phyloP scores from a whole-genome alignment of 64 coral and sea anemone species.

The Astreopora myriophthalma region DNA sequence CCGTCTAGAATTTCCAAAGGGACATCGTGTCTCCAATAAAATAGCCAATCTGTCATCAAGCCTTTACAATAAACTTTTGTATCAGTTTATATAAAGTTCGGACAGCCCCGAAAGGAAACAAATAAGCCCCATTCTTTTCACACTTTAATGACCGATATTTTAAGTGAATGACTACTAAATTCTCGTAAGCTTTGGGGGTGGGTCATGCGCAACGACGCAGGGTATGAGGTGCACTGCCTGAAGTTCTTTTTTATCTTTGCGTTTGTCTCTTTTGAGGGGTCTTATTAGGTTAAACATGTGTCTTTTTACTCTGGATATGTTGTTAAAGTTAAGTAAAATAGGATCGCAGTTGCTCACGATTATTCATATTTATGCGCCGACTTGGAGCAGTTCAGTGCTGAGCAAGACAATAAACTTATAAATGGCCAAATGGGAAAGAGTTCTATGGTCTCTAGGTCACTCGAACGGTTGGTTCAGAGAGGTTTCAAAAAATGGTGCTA shows the following conservation, averaged over 20 bases:
- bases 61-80: constrained; percentile 47
- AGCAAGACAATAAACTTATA: too few species aligned
- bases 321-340: too few species aligned
- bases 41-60: constrained; percentile 17
- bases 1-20: constrained; percentile 15
- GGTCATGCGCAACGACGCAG: not conserved
- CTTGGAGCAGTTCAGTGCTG: too few species aligned
- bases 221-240: not conserved
- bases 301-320: too few species aligned
- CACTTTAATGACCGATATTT: not conserved
- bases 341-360: too few species aligned
- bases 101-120: constrained; percentile 29
- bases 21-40: constrained; percentile 52
- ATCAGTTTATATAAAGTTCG: constrained; percentile 43
- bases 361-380: too few species aligned
- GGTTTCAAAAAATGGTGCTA: too few species aligned
- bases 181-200: not conserved
- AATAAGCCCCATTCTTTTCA: not conserved
- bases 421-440: too few species aligned
- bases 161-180: not conserved
- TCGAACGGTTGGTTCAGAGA: too few species aligned
- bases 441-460: too few species aligned
- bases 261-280: not conserved
- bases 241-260: not conserved
- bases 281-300: too few species aligned